Evolutionary conservation across 2,113 vertebrate species (phyloP).

Genomic region (Tetrao urogallus): DNA sequence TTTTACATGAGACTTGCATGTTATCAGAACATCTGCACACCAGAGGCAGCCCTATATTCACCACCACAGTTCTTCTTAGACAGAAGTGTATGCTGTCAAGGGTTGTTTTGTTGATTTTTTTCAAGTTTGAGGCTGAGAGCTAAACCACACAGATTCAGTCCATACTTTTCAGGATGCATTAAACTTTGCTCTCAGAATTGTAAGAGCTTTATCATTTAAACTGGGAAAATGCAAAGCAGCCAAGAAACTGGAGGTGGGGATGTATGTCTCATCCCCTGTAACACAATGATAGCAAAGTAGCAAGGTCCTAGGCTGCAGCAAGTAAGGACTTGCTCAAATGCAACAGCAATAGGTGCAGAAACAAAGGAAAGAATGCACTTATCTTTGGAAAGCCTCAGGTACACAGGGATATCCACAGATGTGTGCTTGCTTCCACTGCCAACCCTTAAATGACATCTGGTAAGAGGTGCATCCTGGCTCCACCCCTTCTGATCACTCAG

Average conservation of each 20-base stretch:
- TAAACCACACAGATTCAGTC: background rate
- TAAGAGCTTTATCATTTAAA: background rate
- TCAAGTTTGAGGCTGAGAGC: background rate
- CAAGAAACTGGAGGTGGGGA: background rate
- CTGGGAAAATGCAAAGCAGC: background rate
- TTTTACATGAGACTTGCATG: background rate
- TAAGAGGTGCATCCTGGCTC: no score
- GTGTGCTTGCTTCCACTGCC: no score
- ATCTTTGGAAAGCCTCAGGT: no score
- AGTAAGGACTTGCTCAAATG: no score
- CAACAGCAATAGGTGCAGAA: no score
- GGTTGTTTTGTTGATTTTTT: no score
- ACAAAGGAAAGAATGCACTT: no score
- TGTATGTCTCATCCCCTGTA: background rate
- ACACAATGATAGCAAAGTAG: no score
- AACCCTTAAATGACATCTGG: no score
- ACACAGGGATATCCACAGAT: no score
- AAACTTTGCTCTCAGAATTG: background rate
- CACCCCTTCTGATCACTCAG: no score
- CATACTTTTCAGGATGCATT: background rate
- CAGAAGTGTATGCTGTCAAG: background rate
- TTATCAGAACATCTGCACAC: background rate
- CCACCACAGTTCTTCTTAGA: background rate
- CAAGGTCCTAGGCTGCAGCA: no score
- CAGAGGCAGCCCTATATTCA: background rate